Conservation (phyloP, 2,797 vertebrate genomes). For the Uromys caudimaculatus region DNA sequence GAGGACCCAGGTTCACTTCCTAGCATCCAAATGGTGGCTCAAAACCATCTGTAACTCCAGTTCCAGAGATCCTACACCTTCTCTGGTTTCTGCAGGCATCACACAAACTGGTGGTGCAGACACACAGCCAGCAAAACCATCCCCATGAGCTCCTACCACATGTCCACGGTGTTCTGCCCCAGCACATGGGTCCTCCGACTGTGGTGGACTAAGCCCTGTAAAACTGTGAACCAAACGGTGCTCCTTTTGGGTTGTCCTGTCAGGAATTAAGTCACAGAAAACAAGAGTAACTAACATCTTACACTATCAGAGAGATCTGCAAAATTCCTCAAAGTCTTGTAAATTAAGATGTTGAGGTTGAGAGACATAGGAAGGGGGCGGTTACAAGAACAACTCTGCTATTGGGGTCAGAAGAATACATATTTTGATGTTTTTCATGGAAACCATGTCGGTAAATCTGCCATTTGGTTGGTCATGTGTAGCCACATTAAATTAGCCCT, state of each 20-base stretch:
- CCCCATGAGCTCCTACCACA: not conserved
- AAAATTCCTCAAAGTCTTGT: slow-evolving; percentile 35
- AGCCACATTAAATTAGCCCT: slow-evolving; percentile 67
- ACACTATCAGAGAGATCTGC: not conserved
- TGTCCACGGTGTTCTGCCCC: not conserved
- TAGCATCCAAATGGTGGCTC: too few species aligned
- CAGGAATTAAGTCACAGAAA: not conserved
- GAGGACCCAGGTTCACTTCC: too few species aligned
- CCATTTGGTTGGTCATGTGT: slow-evolving; percentile 36
- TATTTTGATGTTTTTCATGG: slow-evolving; percentile 54
- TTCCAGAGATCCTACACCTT: not conserved
- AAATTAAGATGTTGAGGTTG: slow-evolving; percentile 2
- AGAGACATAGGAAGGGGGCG: not conserved
- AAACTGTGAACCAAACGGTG: not conserved
- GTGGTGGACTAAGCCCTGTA: not conserved
- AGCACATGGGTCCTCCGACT: not conserved
- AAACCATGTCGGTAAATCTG: slow-evolving; percentile 40
- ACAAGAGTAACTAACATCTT: not conserved
- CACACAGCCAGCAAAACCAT: not conserved
- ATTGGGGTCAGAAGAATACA: not conserved
- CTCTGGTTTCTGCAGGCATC: not conserved
- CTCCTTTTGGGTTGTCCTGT: not conserved
- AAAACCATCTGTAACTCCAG: not conserved
- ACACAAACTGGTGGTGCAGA: not conserved
- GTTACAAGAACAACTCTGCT: slow-evolving; percentile 9